These are phyloP conservation scores for Periplaneta americana DNA, from an alignment of 1,140 invertebrate genomes.

Conservation along the genomic window DNA sequence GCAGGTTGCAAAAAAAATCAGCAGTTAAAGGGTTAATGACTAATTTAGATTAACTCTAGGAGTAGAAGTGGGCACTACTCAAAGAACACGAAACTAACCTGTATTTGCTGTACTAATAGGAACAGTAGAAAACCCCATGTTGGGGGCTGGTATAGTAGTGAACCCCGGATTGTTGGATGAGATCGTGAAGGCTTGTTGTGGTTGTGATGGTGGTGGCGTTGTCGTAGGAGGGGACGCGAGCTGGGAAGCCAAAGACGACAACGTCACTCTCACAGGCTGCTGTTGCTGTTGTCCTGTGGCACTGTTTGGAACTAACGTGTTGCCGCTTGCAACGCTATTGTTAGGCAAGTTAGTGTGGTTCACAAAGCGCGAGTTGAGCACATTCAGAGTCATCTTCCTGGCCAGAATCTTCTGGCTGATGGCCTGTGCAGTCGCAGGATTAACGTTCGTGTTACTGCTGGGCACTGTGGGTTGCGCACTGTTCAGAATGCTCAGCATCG, in stretches of 20 bases:
- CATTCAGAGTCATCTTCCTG: conserved; percentile 22
- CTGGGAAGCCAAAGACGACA: conserved; percentile 16
- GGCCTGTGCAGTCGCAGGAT: conserved; percentile 38
- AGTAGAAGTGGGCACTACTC: no score
- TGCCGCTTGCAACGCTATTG: conserved; percentile 29
- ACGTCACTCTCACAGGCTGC: conserved; percentile 23
- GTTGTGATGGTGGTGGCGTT: not conserved
- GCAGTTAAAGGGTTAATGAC: no score
- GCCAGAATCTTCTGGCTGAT: conserved; percentile 35
- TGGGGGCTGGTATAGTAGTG: not conserved
- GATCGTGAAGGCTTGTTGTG: not conserved
- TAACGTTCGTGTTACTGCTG: not conserved
- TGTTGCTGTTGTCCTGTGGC: conserved; percentile 33
- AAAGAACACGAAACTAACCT: not conserved
- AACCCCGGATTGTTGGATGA: not conserved
- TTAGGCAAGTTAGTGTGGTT: not conserved
- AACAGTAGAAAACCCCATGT: conserved; percentile 39
- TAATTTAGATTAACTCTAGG: no score
- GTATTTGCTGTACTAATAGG: conserved; percentile 20
- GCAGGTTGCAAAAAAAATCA: no score
- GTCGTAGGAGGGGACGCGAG: conserved; percentile 15
- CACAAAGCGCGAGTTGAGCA: conserved; percentile 17
- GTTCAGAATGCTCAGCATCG: conserved; percentile 66
- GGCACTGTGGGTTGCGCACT: conserved; percentile 39
- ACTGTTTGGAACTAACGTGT: conserved; percentile 37